Conservation (phyloP, 2,888 invertebrate species). For the Heliconius charithonia region DNA sequence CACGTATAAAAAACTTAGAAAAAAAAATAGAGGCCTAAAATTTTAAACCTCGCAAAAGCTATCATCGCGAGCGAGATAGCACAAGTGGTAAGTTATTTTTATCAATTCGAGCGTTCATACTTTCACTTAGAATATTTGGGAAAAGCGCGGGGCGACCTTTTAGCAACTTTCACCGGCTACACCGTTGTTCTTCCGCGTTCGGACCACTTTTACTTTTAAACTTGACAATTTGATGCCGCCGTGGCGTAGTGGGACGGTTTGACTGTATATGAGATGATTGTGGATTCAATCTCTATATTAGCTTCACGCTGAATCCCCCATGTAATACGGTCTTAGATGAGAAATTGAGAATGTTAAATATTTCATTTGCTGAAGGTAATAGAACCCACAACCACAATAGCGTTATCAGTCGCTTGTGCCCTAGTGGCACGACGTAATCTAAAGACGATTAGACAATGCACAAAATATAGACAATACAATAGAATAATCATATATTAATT, state of each 20-base stretch:
- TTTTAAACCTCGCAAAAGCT: background rate
- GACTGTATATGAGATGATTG: too few species aligned
- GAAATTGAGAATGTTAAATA: too few species aligned
- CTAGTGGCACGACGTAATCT: too few species aligned
- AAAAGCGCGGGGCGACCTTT: constrained; percentile 81
- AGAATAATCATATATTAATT: too few species aligned
- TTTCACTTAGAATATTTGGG: constrained; percentile 83
- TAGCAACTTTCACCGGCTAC: constrained; percentile 75
- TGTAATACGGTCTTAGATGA: too few species aligned
- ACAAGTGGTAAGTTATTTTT: constrained; percentile 54
- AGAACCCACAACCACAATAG: too few species aligned
- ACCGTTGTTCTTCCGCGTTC: constrained; percentile 68
- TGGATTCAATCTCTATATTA: background rate
- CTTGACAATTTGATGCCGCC: constrained; percentile 51
- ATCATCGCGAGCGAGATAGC: background rate
- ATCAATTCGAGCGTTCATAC: constrained; percentile 71
- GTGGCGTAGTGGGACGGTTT: background rate
- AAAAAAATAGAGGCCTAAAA: background rate
- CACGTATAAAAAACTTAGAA: too few species aligned
- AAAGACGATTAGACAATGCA: too few species aligned
- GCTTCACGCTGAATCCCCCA: too few species aligned
- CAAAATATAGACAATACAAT: too few species aligned
- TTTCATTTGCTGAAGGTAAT: too few species aligned
- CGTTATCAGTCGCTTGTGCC: too few species aligned
- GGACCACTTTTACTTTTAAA: constrained; percentile 79